Base-by-base conservation (phyloP, 2,888 invertebrate species). In the Autographa pulchrina region DNA sequence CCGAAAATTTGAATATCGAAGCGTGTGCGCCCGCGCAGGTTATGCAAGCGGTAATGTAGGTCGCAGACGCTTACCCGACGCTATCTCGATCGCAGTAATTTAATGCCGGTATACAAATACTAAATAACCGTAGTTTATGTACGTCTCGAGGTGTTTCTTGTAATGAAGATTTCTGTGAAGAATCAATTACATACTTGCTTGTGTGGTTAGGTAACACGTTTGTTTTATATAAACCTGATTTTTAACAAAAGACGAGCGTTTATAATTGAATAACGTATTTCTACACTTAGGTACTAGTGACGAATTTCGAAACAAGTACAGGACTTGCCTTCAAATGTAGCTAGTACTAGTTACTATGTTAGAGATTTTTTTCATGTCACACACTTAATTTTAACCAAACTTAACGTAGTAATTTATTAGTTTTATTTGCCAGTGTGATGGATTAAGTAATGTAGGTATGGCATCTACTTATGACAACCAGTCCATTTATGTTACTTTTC, bases 1-100 rank as follows among this genome's bases (percentile, higher is more conserved):
- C 80, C 74, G 81, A 86, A 89, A 89, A 88, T 84, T 88, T 89
- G 89, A 86, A 87, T 84, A 86, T 83, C 81, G 75, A 78, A 81
- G 87, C 88, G 87, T 84, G 84, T 77, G 78, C 83, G 81, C 75
- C 65, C 68, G 74, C 75, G 81, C 76, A 63, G 72, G 65, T 91
- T 90, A 86, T 89, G 88, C 89, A 91, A 90, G 81, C 78, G 25
- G 70, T 79, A 25, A 88, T 85, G 87, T 89, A 82, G 90, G 88
- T 86, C 87, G 81, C 86, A 83, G 84, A 85, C 83, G 87, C 54
- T 78, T 75, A 68, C 82, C 81, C 78, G 68, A 82, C 78, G 83
- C 81, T 86, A 86, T 87, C 86, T 84, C 68, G 80, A 80, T 84
- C 75, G 74, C 78, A 83, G 72, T 80, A 84, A 83, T 68, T 76